These are phyloP conservation scores for Acipenser oxyrinchus DNA, from an alignment of 2,797 vertebrate species.

Conservation along the genomic window DNA sequence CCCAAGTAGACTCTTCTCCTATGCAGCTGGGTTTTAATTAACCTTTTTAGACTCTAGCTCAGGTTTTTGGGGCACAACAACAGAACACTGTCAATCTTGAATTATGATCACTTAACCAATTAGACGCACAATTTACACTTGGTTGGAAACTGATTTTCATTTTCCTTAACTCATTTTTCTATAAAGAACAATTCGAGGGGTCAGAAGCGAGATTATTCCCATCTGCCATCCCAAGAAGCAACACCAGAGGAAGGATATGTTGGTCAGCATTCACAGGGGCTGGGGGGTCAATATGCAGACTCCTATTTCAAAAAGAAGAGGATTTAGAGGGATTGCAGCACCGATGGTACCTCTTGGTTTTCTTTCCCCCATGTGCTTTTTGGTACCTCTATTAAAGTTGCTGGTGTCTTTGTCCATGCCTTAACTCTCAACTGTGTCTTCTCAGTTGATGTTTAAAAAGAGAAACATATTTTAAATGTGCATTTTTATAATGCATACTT, in stretches of 20 bases:
- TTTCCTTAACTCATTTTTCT: background rate
- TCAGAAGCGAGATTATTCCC: conserved; percentile 82
- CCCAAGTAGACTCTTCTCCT: too few species aligned
- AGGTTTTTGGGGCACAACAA: too few species aligned
- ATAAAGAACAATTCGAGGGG: conserved; percentile 65
- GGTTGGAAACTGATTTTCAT: background rate
- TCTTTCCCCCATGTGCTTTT: conserved; percentile 40
- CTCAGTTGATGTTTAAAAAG: conserved; percentile 33
- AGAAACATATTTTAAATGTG: conserved; percentile 28
- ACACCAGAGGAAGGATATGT: conserved; percentile 58
- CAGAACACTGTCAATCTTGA: too few species aligned
- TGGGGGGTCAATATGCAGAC: conserved; percentile 71
- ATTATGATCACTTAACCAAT: too few species aligned
- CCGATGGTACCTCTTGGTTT: conserved; percentile 25
- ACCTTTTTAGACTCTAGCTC: too few species aligned
- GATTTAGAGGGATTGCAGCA: conserved; percentile 55
- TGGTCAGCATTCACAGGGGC: conserved; percentile 70
- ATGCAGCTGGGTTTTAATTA: too few species aligned
- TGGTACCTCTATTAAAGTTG: conserved; percentile 39
- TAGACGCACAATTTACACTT: too few species aligned
- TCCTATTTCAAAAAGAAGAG: conserved; percentile 86
- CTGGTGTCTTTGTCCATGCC: conserved; percentile 62
- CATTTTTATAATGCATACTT: conserved; percentile 25
- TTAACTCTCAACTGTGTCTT: conserved; percentile 50
- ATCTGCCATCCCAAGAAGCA: conserved; percentile 70